Evolutionary conservation across 2,888 invertebrate genomes (phyloP).

Genomic region (Drosophila peninsularis): DNA sequence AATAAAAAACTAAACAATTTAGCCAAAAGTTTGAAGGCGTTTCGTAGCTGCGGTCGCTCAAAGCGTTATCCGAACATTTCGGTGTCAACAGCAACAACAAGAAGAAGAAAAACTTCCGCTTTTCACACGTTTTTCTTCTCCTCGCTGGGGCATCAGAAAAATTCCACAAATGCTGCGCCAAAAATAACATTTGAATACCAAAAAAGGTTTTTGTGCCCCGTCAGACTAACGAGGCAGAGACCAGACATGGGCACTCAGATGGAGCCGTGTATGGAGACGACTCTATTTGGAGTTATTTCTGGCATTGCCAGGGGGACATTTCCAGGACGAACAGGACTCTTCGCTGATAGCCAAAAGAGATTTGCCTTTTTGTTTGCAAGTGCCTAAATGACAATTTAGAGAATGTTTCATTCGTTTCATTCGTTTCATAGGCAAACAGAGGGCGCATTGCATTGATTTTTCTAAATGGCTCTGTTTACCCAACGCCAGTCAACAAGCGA

Average conservation of each 20-base stretch:
- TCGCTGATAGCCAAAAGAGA: slow-evolving; percentile 7
- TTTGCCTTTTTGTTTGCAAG: slow-evolving; percentile 43
- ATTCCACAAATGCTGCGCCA: slow-evolving; percentile 70
- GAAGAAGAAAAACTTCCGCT: slow-evolving; percentile 53
- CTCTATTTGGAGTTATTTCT: slow-evolving; percentile 59
- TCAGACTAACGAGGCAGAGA: slow-evolving; percentile 52
- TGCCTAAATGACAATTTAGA: slow-evolving; percentile 64
- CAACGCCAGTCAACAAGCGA: slow-evolving; percentile 34
- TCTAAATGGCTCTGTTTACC: slow-evolving; percentile 61
- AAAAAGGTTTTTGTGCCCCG: slow-evolving; percentile 67
- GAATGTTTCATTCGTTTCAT: slow-evolving; percentile 35
- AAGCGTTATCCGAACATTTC: slow-evolving; percentile 45
- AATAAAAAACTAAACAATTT: slow-evolving; percentile 54
- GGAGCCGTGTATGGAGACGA: slow-evolving; percentile 44
- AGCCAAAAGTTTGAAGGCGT: slow-evolving; percentile 57
- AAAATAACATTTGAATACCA: slow-evolving; percentile 75
- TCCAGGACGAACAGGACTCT: neutral
- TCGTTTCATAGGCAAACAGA: slow-evolving; percentile 44
- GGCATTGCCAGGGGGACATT: slow-evolving; percentile 35
- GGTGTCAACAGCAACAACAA: slow-evolving; percentile 48
- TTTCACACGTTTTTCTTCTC: slow-evolving; percentile 62
- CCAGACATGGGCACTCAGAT: slow-evolving; percentile 23
- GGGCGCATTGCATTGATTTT: slow-evolving; percentile 54
- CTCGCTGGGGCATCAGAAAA: slow-evolving; percentile 22
- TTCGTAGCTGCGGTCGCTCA: slow-evolving; percentile 54